phyloP scores from a whole-genome alignment of 1,140 invertebrate species.

The Cecropterus lyciades region DNA sequence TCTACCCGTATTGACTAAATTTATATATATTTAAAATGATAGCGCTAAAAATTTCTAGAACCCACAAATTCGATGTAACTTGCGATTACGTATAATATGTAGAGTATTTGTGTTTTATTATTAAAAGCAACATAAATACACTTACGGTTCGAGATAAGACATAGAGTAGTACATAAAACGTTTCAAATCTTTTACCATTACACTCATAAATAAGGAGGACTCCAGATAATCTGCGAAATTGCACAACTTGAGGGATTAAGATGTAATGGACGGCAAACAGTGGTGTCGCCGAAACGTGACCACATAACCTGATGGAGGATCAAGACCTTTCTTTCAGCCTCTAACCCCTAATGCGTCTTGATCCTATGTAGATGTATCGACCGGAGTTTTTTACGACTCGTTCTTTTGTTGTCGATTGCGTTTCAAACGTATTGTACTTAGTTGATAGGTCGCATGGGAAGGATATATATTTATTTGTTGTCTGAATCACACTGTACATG shows the following conservation, averaged over 20 bases:
- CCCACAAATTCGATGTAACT: no score
- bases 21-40: no score
- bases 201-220: constrained; percentile 15
- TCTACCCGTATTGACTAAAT: no score
- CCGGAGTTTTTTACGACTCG: neutral
- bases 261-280: constrained; percentile 68
- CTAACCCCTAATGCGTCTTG: constrained; percentile 37
- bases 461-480: no score
- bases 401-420: neutral
- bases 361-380: constrained; percentile 6
- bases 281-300: constrained; percentile 58
- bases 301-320: constrained; percentile 50
- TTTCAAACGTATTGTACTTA: no score
- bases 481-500: no score
- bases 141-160: neutral
- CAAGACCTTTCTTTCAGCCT: constrained; percentile 54
- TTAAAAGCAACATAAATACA: no score
- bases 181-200: neutral
- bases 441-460: no score
- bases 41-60: no score
- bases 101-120: no score
- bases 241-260: constrained; percentile 52
- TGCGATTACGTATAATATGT: no score
- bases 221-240: constrained; percentile 43
- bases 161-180: neutral